phyloP scores from a whole-genome alignment of 2,888 invertebrate species.

The Stenodera caucasica region DNA sequence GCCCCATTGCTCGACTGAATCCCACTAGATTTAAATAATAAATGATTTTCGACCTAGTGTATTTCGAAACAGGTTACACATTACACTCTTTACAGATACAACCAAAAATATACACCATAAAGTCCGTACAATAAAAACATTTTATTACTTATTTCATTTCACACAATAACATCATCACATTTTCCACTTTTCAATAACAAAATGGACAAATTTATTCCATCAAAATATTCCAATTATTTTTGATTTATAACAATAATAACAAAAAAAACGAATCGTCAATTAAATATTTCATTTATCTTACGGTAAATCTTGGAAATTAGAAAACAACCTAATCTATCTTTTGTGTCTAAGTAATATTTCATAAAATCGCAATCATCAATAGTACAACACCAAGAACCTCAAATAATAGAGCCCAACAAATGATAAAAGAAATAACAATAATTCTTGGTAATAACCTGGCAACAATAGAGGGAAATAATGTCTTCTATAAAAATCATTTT shows the following conservation, averaged over 20 bases:
- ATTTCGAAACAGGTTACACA: slow-evolving; percentile 31
- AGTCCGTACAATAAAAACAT: slow-evolving; percentile 17
- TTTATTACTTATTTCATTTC: slow-evolving; percentile 19
- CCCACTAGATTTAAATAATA: slow-evolving; percentile 36
- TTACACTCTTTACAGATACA: slow-evolving; percentile 18
- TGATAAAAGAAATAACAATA: not conserved
- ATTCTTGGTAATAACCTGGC: not conserved
- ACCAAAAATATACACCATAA: slow-evolving; percentile 8
- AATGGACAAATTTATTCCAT: slow-evolving; percentile 10
- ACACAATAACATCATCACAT: slow-evolving; percentile 16
- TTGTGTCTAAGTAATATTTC: not conserved
- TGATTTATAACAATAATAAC: not conserved
- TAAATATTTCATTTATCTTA: too few species aligned
- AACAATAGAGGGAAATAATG: slow-evolving; percentile 3
- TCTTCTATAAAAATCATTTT: slow-evolving; percentile 7
- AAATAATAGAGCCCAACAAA: not conserved
- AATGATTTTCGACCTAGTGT: slow-evolving; percentile 35
- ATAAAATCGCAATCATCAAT: not conserved
- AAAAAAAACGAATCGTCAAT: too few species aligned
- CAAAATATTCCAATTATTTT: not conserved
- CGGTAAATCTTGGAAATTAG: not conserved
- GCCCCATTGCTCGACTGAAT: slow-evolving; percentile 28
- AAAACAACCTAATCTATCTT: not conserved
- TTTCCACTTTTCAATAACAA: slow-evolving; percentile 17
- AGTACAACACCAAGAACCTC: not conserved